Conservation (phyloP, 2,888 invertebrate species). For the Platycheirus rosarum region DNA sequence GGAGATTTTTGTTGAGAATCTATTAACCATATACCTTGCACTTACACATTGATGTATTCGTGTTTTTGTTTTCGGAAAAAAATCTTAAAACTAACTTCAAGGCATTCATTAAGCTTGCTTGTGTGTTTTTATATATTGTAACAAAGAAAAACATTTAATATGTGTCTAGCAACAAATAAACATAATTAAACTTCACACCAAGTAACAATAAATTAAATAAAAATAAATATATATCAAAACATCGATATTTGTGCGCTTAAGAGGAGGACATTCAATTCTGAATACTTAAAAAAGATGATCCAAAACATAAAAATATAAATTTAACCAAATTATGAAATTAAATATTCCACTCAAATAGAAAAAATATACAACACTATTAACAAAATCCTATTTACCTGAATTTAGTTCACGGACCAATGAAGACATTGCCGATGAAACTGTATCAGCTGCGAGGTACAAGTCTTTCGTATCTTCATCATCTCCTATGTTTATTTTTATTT, state of each 20-base stretch:
- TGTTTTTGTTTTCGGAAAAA: slow-evolving; percentile 29
- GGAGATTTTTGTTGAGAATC: background rate
- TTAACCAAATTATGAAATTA: slow-evolving; percentile 3
- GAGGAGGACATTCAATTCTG: slow-evolving; percentile 40
- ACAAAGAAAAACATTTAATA: slow-evolving; percentile 16
- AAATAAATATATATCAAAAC: slow-evolving; percentile 24
- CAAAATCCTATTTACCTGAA: slow-evolving; percentile 86
- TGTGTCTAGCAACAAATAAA: slow-evolving; percentile 38
- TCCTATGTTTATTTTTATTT: slow-evolving; percentile 34
- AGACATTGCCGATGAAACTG: slow-evolving; percentile 99
- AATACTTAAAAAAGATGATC: slow-evolving; percentile 31
- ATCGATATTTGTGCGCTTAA: slow-evolving; percentile 59
- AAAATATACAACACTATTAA: slow-evolving; percentile 6
- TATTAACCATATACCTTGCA: slow-evolving; percentile 35
- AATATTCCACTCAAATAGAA: background rate
- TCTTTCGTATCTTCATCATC: slow-evolving; percentile 88
- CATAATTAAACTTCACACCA: slow-evolving; percentile 25
- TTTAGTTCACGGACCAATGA: slow-evolving; percentile 97
- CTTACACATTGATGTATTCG: slow-evolving; percentile 12
- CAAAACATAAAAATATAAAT: slow-evolving; percentile 11
- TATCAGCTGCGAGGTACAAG: slow-evolving; percentile 96
- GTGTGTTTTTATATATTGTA: slow-evolving; percentile 8
- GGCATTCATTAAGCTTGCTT: slow-evolving; percentile 35
- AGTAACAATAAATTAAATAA: slow-evolving; percentile 23
- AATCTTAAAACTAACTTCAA: slow-evolving; percentile 21